Conservation (phyloP, 1,140 invertebrate genomes). For the Solenopsis invicta region DNA sequence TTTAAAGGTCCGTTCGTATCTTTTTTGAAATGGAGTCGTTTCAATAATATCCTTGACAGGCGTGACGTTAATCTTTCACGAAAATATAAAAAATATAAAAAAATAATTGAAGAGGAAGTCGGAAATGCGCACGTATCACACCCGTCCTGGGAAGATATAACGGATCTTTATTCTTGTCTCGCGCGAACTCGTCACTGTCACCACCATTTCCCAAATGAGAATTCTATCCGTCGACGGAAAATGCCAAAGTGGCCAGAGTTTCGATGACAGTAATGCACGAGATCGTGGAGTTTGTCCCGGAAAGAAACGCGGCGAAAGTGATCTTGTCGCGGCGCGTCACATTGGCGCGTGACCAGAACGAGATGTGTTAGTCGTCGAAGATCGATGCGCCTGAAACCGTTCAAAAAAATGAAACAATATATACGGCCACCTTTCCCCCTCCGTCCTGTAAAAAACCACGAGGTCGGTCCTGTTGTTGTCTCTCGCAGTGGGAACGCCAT, state of each 20-base stretch:
- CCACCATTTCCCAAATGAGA: not conserved
- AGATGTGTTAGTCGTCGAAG: constrained; percentile 65
- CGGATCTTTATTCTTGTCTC: not conserved
- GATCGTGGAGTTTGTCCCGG: not conserved
- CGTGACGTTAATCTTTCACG: constrained; percentile 9
- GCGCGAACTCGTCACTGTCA: too few species aligned
- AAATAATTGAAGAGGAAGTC: not conserved
- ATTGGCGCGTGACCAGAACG: constrained; percentile 28
- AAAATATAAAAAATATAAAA: constrained; percentile 8
- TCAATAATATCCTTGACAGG: not conserved
- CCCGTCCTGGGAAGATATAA: not conserved
- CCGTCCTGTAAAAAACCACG: constrained; percentile 71
- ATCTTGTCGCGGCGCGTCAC: constrained; percentile 68
- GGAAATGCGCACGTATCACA: not conserved
- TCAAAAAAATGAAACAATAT: constrained; percentile 68
- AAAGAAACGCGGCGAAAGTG: constrained; percentile 71
- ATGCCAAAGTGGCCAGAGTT: not conserved
- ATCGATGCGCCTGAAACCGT: constrained; percentile 67
- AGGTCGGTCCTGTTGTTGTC: constrained; percentile 75
- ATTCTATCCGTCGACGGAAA: not conserved
- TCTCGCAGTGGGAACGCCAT: constrained; percentile 69
- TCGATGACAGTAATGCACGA: not conserved
- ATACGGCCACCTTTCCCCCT: constrained; percentile 58
- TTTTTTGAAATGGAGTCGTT: not conserved
- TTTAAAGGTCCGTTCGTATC: not conserved